Conservation (phyloP, 1,140 invertebrate genomes). For the Chrysoperla carnea region DNA sequence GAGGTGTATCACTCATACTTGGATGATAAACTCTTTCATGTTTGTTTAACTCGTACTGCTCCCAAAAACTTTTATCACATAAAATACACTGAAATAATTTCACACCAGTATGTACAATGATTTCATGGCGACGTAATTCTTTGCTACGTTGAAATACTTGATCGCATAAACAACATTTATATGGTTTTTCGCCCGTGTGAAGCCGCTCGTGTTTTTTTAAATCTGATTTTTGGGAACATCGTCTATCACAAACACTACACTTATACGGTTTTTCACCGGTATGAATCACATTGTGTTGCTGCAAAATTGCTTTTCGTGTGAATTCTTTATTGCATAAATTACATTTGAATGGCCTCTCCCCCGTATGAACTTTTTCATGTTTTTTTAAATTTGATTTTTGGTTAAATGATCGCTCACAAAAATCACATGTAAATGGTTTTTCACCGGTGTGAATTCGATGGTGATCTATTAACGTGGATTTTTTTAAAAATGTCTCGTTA, state of each 20-base stretch:
- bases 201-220: background rate
- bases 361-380: background rate
- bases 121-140: background rate
- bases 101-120: constrained; percentile 3
- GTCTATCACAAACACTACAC: background rate
- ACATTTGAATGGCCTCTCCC: background rate
- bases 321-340: background rate
- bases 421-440: background rate
- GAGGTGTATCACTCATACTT: no score
- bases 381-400: background rate
- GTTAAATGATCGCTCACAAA: background rate
- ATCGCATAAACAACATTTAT: background rate
- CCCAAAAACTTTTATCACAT: constrained; percentile 10
- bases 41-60: constrained; percentile 10
- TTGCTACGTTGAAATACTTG: background rate
- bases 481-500: no score
- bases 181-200: background rate
- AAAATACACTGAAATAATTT: constrained; percentile 11
- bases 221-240: background rate
- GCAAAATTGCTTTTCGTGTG: background rate
- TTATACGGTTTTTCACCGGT: background rate
- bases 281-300: background rate
- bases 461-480: no score
- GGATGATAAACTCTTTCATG: constrained; percentile 24
- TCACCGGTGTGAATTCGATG: no score